Percentiles rank a stretch among this genome's conserved stretches.
Evolutionary conservation across 2,797 vertebrate genomes (phyloP).

Genomic region (Agapornis canus): DNA sequence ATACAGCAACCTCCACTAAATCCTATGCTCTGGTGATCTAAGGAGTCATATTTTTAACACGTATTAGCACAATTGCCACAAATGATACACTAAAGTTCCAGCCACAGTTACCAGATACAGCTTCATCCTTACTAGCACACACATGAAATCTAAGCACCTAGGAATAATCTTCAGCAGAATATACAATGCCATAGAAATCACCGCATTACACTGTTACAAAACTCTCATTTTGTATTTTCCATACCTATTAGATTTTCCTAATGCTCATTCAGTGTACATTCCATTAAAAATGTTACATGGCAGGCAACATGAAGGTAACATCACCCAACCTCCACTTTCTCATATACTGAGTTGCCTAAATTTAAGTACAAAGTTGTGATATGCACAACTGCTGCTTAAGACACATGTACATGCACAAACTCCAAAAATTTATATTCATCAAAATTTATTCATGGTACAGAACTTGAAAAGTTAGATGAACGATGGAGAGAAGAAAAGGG

Average conservation of each 20-base stretch:
- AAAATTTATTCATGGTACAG: background rate
- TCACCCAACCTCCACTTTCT: background rate
- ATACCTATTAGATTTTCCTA: background rate
- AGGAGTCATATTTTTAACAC: fast-evolving
- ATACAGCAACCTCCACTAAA: background rate
- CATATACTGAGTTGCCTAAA: background rate
- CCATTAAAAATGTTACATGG: background rate
- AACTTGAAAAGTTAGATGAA: background rate
- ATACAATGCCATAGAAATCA: background rate
- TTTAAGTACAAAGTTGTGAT: background rate
- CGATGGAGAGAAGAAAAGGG: background rate
- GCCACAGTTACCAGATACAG: background rate
- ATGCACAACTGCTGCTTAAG: background rate
- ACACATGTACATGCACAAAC: background rate
- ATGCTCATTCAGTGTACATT: background rate
- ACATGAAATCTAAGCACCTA: background rate
- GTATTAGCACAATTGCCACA: background rate
- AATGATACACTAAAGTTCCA: background rate
- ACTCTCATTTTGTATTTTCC: background rate
- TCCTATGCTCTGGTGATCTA: background rate
- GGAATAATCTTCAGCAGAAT: background rate
- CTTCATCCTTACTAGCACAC: background rate
- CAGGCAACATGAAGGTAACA: background rate
- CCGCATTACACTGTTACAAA: background rate
- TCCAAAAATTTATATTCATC: background rate